A percentile compares a stretch with the other conserved stretches of the same genome.
Conservation (phyloP, 2,888 invertebrate species). For the Morpho deidamia region DNA sequence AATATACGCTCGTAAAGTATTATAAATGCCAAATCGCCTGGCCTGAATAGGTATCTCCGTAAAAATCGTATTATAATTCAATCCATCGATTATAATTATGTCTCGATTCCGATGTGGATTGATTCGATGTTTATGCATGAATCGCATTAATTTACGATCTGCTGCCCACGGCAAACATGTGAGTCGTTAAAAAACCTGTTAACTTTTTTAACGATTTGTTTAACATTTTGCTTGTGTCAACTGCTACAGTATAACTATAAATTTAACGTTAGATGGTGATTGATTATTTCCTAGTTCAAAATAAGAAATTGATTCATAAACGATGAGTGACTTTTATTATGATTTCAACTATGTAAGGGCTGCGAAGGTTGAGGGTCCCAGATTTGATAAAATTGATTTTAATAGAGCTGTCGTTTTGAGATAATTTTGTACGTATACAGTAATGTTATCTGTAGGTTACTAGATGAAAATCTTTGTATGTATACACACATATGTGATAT, state of each 20-base stretch:
- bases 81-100: constrained; percentile 28
- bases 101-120: constrained; percentile 23
- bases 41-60: constrained; percentile 8
- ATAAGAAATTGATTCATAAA: constrained; percentile 10
- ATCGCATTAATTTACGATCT: constrained; percentile 20
- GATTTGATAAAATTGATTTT: too few relatives aligned
- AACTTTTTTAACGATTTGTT: constrained; percentile 22
- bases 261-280: constrained; percentile 11
- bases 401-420: too few relatives aligned
- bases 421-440: too few relatives aligned
- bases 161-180: constrained; percentile 13
- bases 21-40: constrained; percentile 15
- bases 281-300: constrained; percentile 9
- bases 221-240: constrained; percentile 20
- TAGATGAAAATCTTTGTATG: too few relatives aligned
- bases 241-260: constrained; percentile 13
- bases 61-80: constrained; percentile 22
- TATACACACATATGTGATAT: too few relatives aligned
- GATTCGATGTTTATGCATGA: constrained; percentile 37
- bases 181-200: constrained; percentile 17
- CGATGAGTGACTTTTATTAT: too few relatives aligned
- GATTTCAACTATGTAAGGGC: too few relatives aligned
- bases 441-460: too few relatives aligned
- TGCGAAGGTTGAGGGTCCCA: too few relatives aligned
- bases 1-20: constrained; percentile 27